Conservation (phyloP, 2,113 vertebrate genomes). For the Anthoscopus minutus region DNA sequence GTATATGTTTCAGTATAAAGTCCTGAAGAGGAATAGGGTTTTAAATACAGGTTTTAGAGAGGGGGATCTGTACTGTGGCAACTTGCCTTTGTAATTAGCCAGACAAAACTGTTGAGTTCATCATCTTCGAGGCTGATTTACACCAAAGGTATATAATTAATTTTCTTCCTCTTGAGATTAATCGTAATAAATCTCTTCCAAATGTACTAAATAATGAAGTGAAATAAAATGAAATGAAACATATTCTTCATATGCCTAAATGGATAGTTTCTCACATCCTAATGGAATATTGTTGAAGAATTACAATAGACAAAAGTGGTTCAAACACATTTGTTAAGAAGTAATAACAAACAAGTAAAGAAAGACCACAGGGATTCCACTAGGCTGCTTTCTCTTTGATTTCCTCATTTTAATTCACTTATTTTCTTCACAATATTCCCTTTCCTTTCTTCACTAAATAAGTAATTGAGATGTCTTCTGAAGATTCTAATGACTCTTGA, state of each 20-base stretch:
- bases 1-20: background rate
- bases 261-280: slow-evolving; percentile 8
- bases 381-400: background rate
- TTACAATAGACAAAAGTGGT: background rate
- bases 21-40: background rate
- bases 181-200: background rate
- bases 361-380: background rate
- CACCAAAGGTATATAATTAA: slow-evolving; percentile 2
- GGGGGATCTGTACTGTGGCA: background rate
- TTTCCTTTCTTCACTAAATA: background rate
- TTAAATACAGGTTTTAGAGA: background rate
- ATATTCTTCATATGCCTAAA: background rate
- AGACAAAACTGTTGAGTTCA: background rate
- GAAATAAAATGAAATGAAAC: background rate
- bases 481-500: background rate
- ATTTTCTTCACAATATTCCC: background rate
- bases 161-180: slow-evolving; percentile 39
- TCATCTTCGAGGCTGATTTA: background rate
- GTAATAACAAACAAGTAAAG: background rate
- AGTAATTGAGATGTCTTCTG: background rate
- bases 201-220: slow-evolving; percentile 5
- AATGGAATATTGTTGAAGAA: background rate
- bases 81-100: background rate
- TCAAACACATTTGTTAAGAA: background rate
- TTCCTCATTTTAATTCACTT: background rate